A percentile compares a stretch with the other conserved stretches of the same genome.
phyloP scores from a whole-genome alignment of 1,140 invertebrate species.

The Chironomus tepperi region DNA sequence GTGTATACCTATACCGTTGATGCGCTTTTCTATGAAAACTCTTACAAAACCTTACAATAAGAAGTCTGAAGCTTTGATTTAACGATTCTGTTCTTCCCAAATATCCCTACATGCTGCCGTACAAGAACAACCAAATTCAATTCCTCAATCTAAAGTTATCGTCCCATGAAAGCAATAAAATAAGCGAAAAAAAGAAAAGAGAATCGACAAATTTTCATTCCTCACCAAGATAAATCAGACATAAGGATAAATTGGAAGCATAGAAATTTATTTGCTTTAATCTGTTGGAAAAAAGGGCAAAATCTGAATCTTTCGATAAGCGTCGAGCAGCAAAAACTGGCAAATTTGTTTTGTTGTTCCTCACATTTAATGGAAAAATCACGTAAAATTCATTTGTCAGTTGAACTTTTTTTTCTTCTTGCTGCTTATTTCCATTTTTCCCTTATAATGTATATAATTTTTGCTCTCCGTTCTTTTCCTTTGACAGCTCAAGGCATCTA shows the following conservation, averaged over 20 bases:
- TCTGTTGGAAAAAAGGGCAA: background rate
- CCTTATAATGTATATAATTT: too few species aligned
- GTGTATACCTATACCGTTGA: too few species aligned
- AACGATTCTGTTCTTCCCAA: too few species aligned
- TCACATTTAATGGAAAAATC: background rate
- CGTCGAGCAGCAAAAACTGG: too few species aligned
- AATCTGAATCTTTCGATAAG: background rate
- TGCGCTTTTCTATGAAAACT: too few species aligned
- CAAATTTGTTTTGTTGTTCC: background rate
- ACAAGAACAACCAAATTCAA: too few species aligned
- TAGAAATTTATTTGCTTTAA: slow-evolving; percentile 18
- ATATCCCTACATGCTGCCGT: too few species aligned
- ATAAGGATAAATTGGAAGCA: background rate
- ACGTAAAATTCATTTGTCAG: slow-evolving; percentile 20
- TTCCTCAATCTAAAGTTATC: too few species aligned
- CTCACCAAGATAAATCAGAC: background rate
- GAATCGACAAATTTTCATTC: slow-evolving; percentile 1
- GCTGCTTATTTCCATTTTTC: too few species aligned
- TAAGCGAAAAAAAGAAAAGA: background rate
- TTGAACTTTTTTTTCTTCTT: background rate
- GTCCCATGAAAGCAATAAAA: too few species aligned
- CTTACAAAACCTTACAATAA: too few species aligned
- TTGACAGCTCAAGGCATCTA: slow-evolving; percentile 6
- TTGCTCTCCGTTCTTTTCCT: background rate
- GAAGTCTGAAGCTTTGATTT: too few species aligned